Evolutionary conservation across 2,113 vertebrate species (phyloP).

Genomic region (Thalassoma bifasciatum): DNA sequence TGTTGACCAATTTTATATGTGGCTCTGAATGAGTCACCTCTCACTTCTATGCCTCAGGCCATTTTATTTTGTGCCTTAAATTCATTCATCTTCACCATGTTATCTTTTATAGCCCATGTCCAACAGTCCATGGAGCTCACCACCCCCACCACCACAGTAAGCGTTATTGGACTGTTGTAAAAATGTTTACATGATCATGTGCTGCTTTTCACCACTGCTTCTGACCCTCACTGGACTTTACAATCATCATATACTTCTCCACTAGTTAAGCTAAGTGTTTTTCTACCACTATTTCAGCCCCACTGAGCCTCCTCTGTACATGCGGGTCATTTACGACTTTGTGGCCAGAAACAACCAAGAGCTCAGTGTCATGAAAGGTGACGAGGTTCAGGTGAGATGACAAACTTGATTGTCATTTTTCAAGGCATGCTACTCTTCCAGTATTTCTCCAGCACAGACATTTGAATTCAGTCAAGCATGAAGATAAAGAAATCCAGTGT

Average conservation of each 20-base stretch:
- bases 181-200: background rate
- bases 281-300: conserved; percentile 22
- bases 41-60: too few relatives aligned
- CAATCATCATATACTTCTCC: background rate
- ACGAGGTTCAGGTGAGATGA: conserved; percentile 87
- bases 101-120: conserved; percentile 30
- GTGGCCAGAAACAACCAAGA: conserved; percentile 87
- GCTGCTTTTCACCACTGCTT: background rate
- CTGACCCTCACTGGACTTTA: background rate
- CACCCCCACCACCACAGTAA: conserved; percentile 44
- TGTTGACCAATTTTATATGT: background rate
- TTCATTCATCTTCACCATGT: background rate
- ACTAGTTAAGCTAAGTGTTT: background rate
- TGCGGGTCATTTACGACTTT: conserved; percentile 86
- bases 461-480: too few relatives aligned
- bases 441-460: too few relatives aligned
- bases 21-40: background rate
- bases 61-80: background rate
- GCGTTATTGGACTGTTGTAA: background rate
- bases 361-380: conserved; percentile 86
- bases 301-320: conserved; percentile 52
- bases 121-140: conserved; percentile 31
- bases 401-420: too few relatives aligned
- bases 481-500: background rate
- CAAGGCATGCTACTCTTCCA: too few relatives aligned